phyloP scores from a whole-genome alignment of 92 coral and sea anemone species.

The Heteractis magnifica region DNA sequence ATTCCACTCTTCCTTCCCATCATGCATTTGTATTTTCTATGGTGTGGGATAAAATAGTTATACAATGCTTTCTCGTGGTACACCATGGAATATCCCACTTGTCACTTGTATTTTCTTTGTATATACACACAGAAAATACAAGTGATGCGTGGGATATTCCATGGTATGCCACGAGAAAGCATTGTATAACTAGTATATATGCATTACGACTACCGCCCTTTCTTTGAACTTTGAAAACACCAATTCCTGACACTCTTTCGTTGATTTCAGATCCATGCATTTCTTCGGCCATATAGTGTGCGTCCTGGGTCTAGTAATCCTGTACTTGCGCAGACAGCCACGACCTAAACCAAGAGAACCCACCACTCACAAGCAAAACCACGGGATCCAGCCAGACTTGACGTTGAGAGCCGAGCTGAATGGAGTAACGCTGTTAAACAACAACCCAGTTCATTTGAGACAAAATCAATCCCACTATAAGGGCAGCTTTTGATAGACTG shows the following conservation, averaged over 20 bases:
- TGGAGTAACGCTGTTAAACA: background rate
- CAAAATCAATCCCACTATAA: background rate
- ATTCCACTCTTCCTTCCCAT: too few species aligned
- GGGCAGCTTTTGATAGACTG: background rate
- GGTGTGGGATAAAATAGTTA: too few species aligned
- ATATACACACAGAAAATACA: too few species aligned
- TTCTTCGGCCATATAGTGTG: constrained; percentile 76
- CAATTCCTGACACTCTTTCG: background rate
- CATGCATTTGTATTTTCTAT: too few species aligned
- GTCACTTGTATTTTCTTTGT: too few species aligned
- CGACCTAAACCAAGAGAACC: constrained; percentile 21
- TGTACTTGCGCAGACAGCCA: constrained; percentile 7
- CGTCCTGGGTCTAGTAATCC: constrained; percentile 35
- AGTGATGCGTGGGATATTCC: too few species aligned
- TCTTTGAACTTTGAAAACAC: too few species aligned
- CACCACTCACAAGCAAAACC: background rate
- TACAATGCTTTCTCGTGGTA: too few species aligned
- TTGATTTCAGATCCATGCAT: constrained; percentile 65
- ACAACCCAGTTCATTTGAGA: background rate
- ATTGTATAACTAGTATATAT: too few species aligned
- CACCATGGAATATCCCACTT: too few species aligned
- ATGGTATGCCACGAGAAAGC: too few species aligned
- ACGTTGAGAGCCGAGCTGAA: background rate
- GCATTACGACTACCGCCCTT: too few species aligned
- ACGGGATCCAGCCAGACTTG: background rate